Evolutionary conservation across 1,140 invertebrate species (phyloP).

Genomic region (Macrocentrus cingulum): DNA sequence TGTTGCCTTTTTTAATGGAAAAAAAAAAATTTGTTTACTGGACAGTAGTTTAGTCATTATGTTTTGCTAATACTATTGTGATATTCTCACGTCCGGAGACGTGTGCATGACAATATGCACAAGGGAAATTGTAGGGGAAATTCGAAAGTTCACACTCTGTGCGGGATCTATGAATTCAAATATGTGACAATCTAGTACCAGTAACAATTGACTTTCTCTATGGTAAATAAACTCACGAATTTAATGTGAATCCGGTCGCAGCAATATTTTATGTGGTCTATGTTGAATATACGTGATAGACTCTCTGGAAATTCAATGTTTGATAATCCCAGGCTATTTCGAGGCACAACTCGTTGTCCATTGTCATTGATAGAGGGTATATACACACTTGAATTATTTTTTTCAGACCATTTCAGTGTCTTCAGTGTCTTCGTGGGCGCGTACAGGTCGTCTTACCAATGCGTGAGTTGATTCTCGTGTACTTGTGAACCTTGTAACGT

Average conservation of each 20-base stretch:
- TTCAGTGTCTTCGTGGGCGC: too few relatives aligned
- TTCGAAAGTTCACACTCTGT: conserved; percentile 29
- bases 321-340: conserved; percentile 9
- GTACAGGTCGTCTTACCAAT: not conserved
- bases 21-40: too few relatives aligned
- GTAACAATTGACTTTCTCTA: not conserved
- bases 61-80: conserved; percentile 14
- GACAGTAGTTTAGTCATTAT: too few relatives aligned
- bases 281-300: too few relatives aligned
- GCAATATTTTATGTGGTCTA: not conserved
- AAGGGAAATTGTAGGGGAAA: conserved; percentile 53
- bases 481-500: conserved; percentile 11
- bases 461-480: conserved; percentile 16
- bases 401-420: too few relatives aligned
- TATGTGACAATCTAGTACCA: not conserved
- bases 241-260: conserved; percentile 20
- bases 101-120: conserved; percentile 13
- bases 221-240: conserved; percentile 20
- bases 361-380: conserved; percentile 26
- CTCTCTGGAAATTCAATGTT: conserved; percentile 8
- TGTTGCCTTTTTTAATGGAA: too few relatives aligned
- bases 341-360: conserved; percentile 22
- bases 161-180: conserved; percentile 1
- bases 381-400: not conserved
- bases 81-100: conserved; percentile 4